Base-by-base conservation (phyloP, 2,888 invertebrate genomes). In the Torymus texanus region DNA sequence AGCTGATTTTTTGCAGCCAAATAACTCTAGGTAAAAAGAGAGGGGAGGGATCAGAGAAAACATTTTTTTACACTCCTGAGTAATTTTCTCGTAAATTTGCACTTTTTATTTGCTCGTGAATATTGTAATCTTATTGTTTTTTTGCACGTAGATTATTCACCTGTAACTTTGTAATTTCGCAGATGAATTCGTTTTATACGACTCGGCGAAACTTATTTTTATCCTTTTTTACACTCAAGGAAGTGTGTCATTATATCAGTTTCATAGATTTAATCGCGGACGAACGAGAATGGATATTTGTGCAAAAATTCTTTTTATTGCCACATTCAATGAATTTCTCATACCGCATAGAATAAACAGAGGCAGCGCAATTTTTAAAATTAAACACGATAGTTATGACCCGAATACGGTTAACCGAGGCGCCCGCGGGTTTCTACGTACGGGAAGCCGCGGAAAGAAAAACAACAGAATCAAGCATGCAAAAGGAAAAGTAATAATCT, bases 1-100 rank as follows among this genome's bases (percentile, higher is more conserved):
- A 79, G 50, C 62, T 73, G 66, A 78, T 67, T 67, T 78, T 78
- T 73, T 66, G 21, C n/a, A 58, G 14, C 75, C 66, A 67, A 72
- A 72, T 24, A n/a, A 16, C 51, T 53, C 18, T 14, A 12, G 53
- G 14, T 0, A 50, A 14, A 41, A 11, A 29, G 29, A 1, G 59
- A 18, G n/a, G 0, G 56, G 2, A 14, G 2, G 56, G 24, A 10
- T 18, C 16, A 2, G 16, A 16, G 50, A 5, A 13, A 41, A 16
- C 18, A 70, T 41, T 58, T 70, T 55, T 70, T 70, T 58, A 11
- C 41, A 11, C 68, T 13, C 56, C n/a, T 10, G 41, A 41, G 68
- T 66, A 75, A 75, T 66, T 66, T 66, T 59, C 66, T 58, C 29
- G n/a, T 41, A 65, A 55, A 73, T 73, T 63, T 53, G 10, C n/a